A percentile compares a stretch with the other conserved stretches of the same genome.
Conservation (phyloP, 1,140 invertebrate species). For the Aphaenogaster ashmeadi region DNA sequence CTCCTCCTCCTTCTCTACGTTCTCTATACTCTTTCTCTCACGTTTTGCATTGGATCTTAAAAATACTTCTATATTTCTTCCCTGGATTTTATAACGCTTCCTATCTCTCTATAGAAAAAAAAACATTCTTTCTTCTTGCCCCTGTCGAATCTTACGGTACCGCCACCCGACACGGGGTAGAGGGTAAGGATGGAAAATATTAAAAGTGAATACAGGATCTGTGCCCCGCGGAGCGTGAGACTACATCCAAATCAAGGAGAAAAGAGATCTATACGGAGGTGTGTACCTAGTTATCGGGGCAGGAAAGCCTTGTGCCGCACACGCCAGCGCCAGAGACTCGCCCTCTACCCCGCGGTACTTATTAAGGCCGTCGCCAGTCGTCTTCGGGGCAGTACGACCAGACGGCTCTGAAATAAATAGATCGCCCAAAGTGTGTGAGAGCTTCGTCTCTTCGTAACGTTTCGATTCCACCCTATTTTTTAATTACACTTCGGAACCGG, state of each 20-base stretch:
- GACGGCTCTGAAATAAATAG: slow-evolving; percentile 88
- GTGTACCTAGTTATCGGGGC: slow-evolving; percentile 86
- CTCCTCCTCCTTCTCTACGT: slow-evolving; percentile 21
- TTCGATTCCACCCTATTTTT: slow-evolving; percentile 11
- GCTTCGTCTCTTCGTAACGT: slow-evolving; percentile 45
- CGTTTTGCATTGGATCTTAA: background rate
- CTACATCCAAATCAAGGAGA: slow-evolving; percentile 67
- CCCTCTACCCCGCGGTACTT: slow-evolving; percentile 81
- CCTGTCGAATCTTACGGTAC: slow-evolving; percentile 71
- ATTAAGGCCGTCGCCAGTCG: slow-evolving; percentile 85
- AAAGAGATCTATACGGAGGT: slow-evolving; percentile 69
- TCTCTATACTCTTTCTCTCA: slow-evolving; percentile 25
- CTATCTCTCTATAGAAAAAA: slow-evolving; percentile 6
- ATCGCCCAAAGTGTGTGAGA: slow-evolving; percentile 63
- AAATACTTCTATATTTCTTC: slow-evolving; percentile 1
- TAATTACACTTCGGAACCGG: slow-evolving; percentile 5
- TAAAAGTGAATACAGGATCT: slow-evolving; percentile 72
- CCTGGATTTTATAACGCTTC: background rate
- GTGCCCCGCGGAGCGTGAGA: slow-evolving; percentile 71
- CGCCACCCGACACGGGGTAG: slow-evolving; percentile 79
- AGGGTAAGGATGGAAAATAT: slow-evolving; percentile 78
- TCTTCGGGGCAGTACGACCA: slow-evolving; percentile 89
- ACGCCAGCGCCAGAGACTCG: slow-evolving; percentile 88
- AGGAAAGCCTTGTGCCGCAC: slow-evolving; percentile 90
- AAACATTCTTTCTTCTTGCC: slow-evolving; percentile 23